Evolutionary conservation across 2,888 invertebrate species (phyloP).

Genomic region (Lydus trimaculatus): DNA sequence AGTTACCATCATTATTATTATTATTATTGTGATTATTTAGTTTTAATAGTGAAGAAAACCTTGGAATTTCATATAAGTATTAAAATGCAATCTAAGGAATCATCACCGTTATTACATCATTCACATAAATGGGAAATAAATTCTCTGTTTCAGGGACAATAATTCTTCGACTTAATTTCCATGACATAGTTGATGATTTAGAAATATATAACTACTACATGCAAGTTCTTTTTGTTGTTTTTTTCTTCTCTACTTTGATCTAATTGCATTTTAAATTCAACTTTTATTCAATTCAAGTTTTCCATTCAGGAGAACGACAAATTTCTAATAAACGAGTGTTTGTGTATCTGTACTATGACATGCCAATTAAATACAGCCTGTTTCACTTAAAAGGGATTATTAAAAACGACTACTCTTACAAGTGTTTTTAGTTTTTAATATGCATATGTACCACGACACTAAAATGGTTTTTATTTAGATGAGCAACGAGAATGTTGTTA

Average conservation of each 20-base stretch:
- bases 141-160: neutral
- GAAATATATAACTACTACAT: neutral
- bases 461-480: no score
- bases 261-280: conserved; percentile 1
- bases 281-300: no score
- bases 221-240: neutral
- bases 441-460: no score
- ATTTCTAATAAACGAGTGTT: no score
- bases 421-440: no score
- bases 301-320: no score
- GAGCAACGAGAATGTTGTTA: no score
- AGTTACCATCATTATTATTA: no score
- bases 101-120: neutral
- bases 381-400: no score
- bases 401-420: no score
- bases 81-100: neutral
- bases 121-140: conserved; percentile 6
- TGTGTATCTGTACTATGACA: no score
- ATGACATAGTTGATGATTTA: neutral
- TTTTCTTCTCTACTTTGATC: neutral
- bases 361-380: no score
- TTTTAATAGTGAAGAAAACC: neutral
- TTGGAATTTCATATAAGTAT: neutral
- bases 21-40: neutral
- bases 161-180: neutral